Evolutionary conservation across 2,113 vertebrate species (phyloP), one percentile per base, ranked within the genome.

Genomic region (Oenanthe oenanthe): DNA sequence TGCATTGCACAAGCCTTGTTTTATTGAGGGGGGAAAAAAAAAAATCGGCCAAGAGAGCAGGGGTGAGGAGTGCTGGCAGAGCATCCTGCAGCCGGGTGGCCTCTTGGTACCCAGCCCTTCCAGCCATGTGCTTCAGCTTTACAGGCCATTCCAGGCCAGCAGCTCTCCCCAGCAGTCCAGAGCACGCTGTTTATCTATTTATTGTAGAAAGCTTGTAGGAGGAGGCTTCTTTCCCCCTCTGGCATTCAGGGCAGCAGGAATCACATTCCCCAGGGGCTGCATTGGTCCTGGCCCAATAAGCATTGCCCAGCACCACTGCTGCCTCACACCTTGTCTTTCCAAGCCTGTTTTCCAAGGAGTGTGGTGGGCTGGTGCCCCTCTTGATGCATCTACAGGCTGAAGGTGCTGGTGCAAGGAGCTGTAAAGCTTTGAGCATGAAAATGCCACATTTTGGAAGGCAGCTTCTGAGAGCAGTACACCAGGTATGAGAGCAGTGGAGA

Each of bases 181-280:
- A 63, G 5, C 48, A 51, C 0, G 4, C 61, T 0, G 1, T 1
- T 78, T 42, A 61, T 54, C 51, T 94, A 25, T 84, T 95, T 84
- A 74, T 81, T 92, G 40, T 75, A 94, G 70, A 47, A 58, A 56
- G 32, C 14, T 42, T 60, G 26, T 25, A 87, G 77, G 28, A 88
- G 58, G 45, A 76, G 13, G 58, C 66, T 85, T 32, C 22, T 63
- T 13, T 5, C 9, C 6, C 10, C 3, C 2, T 2, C 22, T 2
- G 2, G 28, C 3, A 1, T 6, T 50, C 0, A 0, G 16, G 47
- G 42, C 56, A 85, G 61, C 53, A 60, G 29, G 9, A 2, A 15
- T 36, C 3, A 2, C 43, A 3, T 17, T 11, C 25, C 43, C 19
- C 9, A 2, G 26, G 48, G 40, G 24, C 28, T 5, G 6, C 0